Evolutionary conservation across 1,140 invertebrate species (phyloP).

Genomic region (Drosophila subpulchrella): DNA sequence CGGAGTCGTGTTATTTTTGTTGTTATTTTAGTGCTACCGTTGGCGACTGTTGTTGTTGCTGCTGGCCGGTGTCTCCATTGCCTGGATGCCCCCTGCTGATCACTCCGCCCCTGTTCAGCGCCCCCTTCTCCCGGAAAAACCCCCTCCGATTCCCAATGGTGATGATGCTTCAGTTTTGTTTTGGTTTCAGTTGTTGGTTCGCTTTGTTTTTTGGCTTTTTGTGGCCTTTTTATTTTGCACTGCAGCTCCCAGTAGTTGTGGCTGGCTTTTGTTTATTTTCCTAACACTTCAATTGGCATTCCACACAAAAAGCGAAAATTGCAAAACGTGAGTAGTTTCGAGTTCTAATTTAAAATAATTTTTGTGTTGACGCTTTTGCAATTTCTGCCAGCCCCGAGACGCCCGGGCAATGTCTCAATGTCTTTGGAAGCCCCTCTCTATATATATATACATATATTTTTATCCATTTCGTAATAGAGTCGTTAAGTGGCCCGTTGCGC

Average conservation of each 20-base stretch:
- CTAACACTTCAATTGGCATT: conserved; percentile 83
- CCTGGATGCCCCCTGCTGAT: conserved; percentile 41
- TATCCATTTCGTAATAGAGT: conserved; percentile 82
- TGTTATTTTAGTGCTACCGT: conserved; percentile 80
- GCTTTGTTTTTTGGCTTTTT: conserved; percentile 22
- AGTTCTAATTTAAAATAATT: conserved; percentile 84
- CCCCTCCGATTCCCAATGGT: conserved; percentile 46
- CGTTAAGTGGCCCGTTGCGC: conserved; percentile 66
- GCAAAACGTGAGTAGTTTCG: conserved; percentile 83
- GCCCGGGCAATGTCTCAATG: conserved; percentile 60
- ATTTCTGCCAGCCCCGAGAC: conserved; percentile 65
- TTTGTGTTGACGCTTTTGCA: conserved; percentile 83
- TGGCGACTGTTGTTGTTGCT: conserved; percentile 43
- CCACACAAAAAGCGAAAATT: conserved; percentile 81
- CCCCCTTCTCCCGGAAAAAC: neutral
- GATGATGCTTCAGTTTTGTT: conserved; percentile 79
- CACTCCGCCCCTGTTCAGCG: conserved; percentile 5
- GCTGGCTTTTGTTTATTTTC: conserved; percentile 77
- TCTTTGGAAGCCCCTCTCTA: conserved; percentile 40
- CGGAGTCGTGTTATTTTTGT: conserved; percentile 77
- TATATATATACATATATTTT: conserved; percentile 53
- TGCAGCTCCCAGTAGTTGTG: conserved; percentile 68
- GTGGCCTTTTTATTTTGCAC: conserved; percentile 36
- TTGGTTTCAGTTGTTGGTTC: conserved; percentile 31
- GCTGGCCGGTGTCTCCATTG: conserved; percentile 41